A percentile compares a stretch with the other conserved stretches of the same genome.
Evolutionary conservation across 2,797 vertebrate genomes (phyloP).

Genomic region (Chelmon rostratus): DNA sequence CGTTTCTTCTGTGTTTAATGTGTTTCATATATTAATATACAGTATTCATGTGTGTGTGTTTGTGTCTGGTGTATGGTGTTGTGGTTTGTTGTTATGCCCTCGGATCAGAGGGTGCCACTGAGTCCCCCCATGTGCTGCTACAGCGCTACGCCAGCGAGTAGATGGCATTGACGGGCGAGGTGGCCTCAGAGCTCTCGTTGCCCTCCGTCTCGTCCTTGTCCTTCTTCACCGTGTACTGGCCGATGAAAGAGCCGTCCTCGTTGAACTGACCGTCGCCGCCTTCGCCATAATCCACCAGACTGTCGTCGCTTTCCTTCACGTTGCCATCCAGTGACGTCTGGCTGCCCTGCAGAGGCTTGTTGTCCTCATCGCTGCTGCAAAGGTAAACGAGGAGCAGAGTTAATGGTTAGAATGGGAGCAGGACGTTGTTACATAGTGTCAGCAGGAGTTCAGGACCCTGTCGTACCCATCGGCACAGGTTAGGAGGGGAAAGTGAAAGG

Average conservation of each 20-base stretch:
- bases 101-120: slow-evolving; percentile 7
- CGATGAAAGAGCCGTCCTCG: slow-evolving; percentile 98
- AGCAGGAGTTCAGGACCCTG: neutral
- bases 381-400: slow-evolving; percentile 21
- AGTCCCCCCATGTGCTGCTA: slow-evolving; percentile 12
- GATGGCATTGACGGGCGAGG: slow-evolving; percentile 97
- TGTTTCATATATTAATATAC: slow-evolving; percentile 57
- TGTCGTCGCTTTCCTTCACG: slow-evolving; percentile 98
- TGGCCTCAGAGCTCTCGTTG: slow-evolving; percentile 99
- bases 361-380: slow-evolving; percentile 96
- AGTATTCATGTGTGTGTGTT: slow-evolving; percentile 58
- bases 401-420: neutral
- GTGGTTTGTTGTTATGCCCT: slow-evolving; percentile 43
- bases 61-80: slow-evolving; percentile 63
- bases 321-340: slow-evolving; percentile 96
- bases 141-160: slow-evolving; percentile 93
- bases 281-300: slow-evolving; percentile 98
- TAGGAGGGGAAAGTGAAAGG: slow-evolving; percentile 28
- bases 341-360: slow-evolving; percentile 98
- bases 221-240: slow-evolving; percentile 99
- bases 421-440: neutral
- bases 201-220: slow-evolving; percentile 99
- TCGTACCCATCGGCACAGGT: neutral
- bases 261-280: slow-evolving; percentile 98
- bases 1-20: slow-evolving; percentile 43